Base-by-base conservation (phyloP, 92 coral and sea anemone species). In the Diadumene lineata region DNA sequence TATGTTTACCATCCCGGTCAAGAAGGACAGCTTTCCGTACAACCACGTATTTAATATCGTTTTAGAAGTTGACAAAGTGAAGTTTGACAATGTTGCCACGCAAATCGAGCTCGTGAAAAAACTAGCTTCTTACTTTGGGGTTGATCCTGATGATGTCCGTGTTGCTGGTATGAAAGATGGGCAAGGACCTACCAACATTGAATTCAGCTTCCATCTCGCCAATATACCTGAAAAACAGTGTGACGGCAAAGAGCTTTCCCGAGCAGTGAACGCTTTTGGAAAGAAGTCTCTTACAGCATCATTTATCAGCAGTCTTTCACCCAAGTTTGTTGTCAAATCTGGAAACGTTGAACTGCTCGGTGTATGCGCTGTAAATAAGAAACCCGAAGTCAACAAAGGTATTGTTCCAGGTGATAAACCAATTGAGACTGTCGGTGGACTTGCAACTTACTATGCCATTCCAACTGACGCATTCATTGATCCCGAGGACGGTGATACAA, bases 401-500 rank as follows among this genome's bases (percentile, higher is more conserved):
- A 53, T 78, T 26, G 27, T 56, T 8, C 38, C 66, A 10, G 34
- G 44, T 17, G 67, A 61, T 25, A 33, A 15, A 31, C 82, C 82
- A 31, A 43, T 90, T 33, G 46, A 58, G 21, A 76, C 84, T 53
- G 34, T 58, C 24, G 90, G 74, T 17, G 97, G 97, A 23, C 93
- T 80, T 72, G 74, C 82, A 25, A 29, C 84, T 44, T 70, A 68
- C 34, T 94, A 75, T 70, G 77, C 38, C n/a, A 72, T 94, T 51
- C 97, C 98, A 22, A 50, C 64, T 0, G 79, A 90, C 44, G 71
- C 89, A 2, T 94, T 91, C 68, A 48, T 56, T 60, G 98, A 94
- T 72, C 51, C 81, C 13, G 97, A 94, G 77, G 98, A 94, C n/a
- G 82, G 83, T 4, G 46, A 81, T 34, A 92, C 98, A 10, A 73